Evolutionary conservation across 2,113 vertebrate genomes (phyloP).

Genomic region (Ammodytes dubius): DNA sequence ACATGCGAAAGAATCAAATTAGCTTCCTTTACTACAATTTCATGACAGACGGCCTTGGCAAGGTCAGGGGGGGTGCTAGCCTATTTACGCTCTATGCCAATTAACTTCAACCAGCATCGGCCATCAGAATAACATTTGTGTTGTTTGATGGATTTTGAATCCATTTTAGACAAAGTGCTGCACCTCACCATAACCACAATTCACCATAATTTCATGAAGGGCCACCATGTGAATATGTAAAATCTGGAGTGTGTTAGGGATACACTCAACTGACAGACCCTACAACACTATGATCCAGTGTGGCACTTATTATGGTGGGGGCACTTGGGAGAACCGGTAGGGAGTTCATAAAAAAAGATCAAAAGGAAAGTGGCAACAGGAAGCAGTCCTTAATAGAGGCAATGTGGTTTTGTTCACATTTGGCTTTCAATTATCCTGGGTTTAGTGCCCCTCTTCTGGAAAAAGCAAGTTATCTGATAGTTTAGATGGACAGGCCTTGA

Average conservation of each 20-base stretch:
- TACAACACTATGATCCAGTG: background rate
- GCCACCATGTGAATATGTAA: background rate
- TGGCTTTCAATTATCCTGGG: background rate
- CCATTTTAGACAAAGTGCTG: constrained; percentile 22
- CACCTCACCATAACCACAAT: background rate
- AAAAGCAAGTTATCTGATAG: background rate
- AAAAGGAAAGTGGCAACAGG: constrained; percentile 12
- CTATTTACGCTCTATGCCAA: constrained; percentile 19
- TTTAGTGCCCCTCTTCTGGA: background rate
- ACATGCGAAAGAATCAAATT: constrained; percentile 66
- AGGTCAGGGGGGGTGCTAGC: constrained; percentile 59
- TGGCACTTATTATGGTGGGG: background rate
- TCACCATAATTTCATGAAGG: background rate
- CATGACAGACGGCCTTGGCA: constrained; percentile 56
- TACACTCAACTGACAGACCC: background rate
- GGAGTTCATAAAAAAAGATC: constrained; percentile 28
- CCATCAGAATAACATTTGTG: constrained; percentile 3
- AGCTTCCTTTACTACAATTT: constrained; percentile 65
- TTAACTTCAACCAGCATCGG: constrained; percentile 26
- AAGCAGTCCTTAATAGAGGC: constrained; percentile 3
- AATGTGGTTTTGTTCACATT: background rate
- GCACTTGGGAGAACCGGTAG: background rate
- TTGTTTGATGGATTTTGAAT: constrained; percentile 10
- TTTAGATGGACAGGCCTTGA: background rate
- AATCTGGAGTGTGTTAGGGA: background rate